These are phyloP conservation scores for Enteromius thamalakanensis DNA, from an alignment of 2,797 vertebrate genomes.

Conservation along the genomic window DNA sequence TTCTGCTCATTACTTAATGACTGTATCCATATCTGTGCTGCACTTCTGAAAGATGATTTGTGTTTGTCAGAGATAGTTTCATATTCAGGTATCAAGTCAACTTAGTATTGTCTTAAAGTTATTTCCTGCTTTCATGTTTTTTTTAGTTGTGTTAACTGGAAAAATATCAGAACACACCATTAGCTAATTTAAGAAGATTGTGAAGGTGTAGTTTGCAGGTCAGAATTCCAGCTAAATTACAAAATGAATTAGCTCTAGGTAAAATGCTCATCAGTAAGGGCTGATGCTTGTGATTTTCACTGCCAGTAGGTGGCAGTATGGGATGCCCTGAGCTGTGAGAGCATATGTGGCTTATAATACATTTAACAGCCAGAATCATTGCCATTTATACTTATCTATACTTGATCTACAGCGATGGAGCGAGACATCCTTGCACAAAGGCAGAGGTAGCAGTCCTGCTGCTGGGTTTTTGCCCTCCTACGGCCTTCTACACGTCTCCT, in stretches of 20 bases:
- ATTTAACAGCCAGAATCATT: neutral
- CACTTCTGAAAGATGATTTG: neutral
- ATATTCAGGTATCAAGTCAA: neutral
- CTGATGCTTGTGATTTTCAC: neutral
- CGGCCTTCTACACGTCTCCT: too few relatives aligned
- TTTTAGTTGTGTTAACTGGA: neutral
- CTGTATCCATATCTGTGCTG: neutral
- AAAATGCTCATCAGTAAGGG: neutral
- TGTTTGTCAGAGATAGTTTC: neutral
- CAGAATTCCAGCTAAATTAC: slow-evolving; percentile 8
- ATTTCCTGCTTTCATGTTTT: neutral
- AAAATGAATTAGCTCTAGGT: neutral
- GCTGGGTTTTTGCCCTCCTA: too few relatives aligned
- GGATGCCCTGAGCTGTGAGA: neutral
- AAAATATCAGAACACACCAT: neutral
- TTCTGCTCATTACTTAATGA: neutral
- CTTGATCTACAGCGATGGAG: too few relatives aligned
- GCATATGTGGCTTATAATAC: neutral
- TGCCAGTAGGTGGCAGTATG: neutral
- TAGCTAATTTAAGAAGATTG: slow-evolving; percentile 13
- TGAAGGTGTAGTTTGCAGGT: neutral
- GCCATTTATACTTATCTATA: too few relatives aligned
- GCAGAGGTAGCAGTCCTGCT: too few relatives aligned
- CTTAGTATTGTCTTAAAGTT: neutral
- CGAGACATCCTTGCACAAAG: too few relatives aligned